Evolutionary conservation across 2,113 vertebrate species (phyloP).

Genomic region (Anthoscopus minutus): DNA sequence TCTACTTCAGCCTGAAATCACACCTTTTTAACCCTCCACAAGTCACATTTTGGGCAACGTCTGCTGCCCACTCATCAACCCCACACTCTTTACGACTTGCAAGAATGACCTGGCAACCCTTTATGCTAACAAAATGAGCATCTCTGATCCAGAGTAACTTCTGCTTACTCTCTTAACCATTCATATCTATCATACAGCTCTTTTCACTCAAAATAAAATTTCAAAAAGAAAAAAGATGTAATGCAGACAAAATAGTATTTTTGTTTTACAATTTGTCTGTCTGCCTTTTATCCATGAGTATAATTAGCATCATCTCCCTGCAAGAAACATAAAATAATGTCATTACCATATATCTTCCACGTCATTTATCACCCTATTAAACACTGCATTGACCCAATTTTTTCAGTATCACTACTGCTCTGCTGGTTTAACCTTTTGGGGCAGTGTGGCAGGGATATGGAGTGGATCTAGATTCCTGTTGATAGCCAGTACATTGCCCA

Average conservation of each 20-base stretch:
- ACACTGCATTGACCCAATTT: neutral
- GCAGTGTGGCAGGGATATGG: neutral
- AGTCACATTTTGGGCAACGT: neutral
- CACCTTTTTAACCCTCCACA: neutral
- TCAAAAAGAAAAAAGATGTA: neutral
- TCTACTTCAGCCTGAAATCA: neutral
- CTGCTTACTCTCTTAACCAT: neutral
- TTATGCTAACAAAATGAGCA: neutral
- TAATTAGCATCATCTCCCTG: neutral
- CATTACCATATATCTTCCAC: neutral
- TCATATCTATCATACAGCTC: neutral
- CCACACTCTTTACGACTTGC: accelerated
- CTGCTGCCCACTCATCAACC: neutral
- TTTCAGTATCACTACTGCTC: neutral
- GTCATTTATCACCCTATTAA: neutral
- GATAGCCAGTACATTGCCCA: neutral
- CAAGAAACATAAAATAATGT: neutral
- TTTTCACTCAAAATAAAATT: neutral
- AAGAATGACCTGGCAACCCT: neutral
- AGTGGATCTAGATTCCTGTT: neutral
- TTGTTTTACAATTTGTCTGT: neutral
- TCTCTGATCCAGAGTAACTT: neutral
- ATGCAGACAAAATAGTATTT: neutral
- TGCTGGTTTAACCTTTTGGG: neutral
- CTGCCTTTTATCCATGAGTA: neutral